Evolutionary conservation across 2,888 invertebrate genomes (phyloP), one percentile per base, ranked within the genome.

Genomic region (Falcaria lacertinaria): DNA sequence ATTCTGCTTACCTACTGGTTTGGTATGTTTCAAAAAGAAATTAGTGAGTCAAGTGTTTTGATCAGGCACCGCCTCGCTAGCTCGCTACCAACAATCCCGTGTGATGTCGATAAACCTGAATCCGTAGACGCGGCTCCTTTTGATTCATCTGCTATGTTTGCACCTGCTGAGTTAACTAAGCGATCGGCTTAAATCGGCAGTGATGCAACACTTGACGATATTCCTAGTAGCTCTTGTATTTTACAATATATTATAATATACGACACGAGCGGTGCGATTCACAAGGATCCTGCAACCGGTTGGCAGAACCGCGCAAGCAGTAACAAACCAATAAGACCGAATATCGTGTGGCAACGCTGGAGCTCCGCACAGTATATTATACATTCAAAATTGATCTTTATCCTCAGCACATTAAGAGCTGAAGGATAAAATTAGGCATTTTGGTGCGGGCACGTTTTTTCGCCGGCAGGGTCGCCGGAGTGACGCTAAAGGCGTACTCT

Each of bases 401-500:
- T 37, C 1, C 17, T 22, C 2, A 15, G 7, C 1, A 4, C 1
- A 22, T 22, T 25, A 25, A 37, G 25, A 37, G 37, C 15, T 11
- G 22, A 7, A 7, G 14, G 15, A 8, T 15, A 37, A 37, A 25
- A 37, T 36, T 25, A 19, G 13, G 6, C 13, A 5, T 15, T 15
- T 35, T 15, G 22, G 19, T 11, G 22, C 14, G 22, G 37, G 22
- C 22, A 37, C 13, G 37, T 25, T 37, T 37, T 37, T 37, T 22
- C 25, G 34, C 33, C 38, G 37, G 46, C 33, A 41, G 33, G 19
- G 33, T 22, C 42, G 40, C 32, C 19, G 41, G 40, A 33, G 42
- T 25, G 33, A 41, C 39, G 15, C 41, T n/a, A 33, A 38, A 39
- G 14, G 25, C 43, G 46, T 33, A 40, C 41, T 35, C 13, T 35